Evolutionary conservation across 2,888 invertebrate species (phyloP).

Genomic region (Eutolmus rufibarbis): DNA sequence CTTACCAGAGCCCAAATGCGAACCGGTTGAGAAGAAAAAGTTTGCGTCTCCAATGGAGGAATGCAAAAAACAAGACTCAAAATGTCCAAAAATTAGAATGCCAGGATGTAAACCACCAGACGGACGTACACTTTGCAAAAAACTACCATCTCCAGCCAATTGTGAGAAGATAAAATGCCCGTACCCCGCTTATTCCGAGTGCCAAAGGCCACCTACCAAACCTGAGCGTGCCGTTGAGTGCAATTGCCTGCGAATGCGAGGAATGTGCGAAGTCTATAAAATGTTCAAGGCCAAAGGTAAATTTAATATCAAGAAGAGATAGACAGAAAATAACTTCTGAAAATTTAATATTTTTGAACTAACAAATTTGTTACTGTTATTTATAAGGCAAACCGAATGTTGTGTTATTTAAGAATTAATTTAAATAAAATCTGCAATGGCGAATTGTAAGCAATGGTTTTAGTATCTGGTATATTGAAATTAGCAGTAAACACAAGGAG

Average conservation of each 20-base stretch:
- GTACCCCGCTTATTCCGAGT: not conserved
- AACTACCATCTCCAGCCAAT: not conserved
- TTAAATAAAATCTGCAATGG: too few species aligned
- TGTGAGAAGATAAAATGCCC: not conserved
- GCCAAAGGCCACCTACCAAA: not conserved
- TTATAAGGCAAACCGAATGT: too few species aligned
- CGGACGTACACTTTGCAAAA: not conserved
- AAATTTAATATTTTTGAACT: too few species aligned
- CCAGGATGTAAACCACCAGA: not conserved
- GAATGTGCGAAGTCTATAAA: not conserved
- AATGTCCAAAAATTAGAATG: not conserved
- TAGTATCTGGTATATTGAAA: too few species aligned
- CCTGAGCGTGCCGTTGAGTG: not conserved
- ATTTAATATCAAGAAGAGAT: not conserved
- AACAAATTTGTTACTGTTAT: too few species aligned
- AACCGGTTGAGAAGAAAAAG: not conserved
- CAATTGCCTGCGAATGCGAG: not conserved
- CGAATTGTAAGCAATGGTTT: too few species aligned
- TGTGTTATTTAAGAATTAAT: too few species aligned
- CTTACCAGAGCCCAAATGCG: not conserved
- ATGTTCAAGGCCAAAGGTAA: not conserved
- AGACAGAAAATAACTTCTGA: not conserved
- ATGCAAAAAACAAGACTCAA: not conserved
- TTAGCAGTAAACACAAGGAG: too few species aligned
- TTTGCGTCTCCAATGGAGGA: not conserved